A percentile compares a stretch with the other conserved stretches of the same genome.
phyloP scores from a whole-genome alignment of 2,113 vertebrate species.

The Caloenas nicobarica region DNA sequence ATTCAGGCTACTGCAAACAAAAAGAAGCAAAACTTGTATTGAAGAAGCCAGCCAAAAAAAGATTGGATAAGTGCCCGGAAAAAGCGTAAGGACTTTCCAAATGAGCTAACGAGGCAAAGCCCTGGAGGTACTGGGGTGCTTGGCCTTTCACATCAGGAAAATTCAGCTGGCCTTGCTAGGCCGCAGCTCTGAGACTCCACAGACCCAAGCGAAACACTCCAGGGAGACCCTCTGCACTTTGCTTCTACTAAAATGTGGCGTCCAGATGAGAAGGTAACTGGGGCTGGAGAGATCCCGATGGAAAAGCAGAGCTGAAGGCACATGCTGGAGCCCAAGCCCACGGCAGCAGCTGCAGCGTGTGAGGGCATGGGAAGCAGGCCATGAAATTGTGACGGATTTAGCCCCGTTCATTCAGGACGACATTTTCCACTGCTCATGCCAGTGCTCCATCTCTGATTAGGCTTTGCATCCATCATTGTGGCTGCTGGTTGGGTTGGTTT shows the following conservation, averaged over 20 bases:
- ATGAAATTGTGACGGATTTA: not conserved
- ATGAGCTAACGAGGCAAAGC: not conserved
- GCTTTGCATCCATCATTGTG: not conserved
- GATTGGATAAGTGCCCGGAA: slow-evolving; percentile 42
- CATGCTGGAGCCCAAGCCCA: not conserved
- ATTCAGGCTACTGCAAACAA: slow-evolving; percentile 45
- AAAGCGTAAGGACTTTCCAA: slow-evolving; percentile 20
- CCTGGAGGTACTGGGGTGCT: not conserved
- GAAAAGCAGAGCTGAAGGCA: not conserved
- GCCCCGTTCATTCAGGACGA: slow-evolving; percentile 14
- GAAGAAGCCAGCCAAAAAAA: slow-evolving; percentile 15
- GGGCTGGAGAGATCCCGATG: not conserved
- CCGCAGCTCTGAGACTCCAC: not conserved
- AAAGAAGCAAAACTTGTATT: slow-evolving; percentile 26
- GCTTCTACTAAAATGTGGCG: not conserved
- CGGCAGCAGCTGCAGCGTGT: not conserved
- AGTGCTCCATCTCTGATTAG: not conserved
- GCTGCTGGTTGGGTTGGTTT: not conserved
- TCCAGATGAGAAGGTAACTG: not conserved
- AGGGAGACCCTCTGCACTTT: not conserved
- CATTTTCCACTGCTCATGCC: slow-evolving; percentile 32
- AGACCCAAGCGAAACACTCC: accelerated
- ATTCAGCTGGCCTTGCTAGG: not conserved
- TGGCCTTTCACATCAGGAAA: not conserved
- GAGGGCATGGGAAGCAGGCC: not conserved